Conservation (phyloP, 1,140 invertebrate species). For the Steinernema khuongi region DNA sequence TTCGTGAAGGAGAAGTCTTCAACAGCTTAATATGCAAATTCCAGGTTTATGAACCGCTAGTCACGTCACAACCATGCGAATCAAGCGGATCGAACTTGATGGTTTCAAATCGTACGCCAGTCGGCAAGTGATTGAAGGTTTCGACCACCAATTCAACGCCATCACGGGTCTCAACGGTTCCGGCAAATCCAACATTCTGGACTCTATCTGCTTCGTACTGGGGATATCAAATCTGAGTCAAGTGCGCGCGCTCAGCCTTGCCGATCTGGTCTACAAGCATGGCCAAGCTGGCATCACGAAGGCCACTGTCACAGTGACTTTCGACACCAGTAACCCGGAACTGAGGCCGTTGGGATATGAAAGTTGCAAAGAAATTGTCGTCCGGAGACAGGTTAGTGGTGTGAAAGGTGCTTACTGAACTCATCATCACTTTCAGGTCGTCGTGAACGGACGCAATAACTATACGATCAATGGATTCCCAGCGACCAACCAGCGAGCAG, state of each 20-base stretch:
- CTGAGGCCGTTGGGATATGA: conserved; percentile 87
- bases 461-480: conserved; percentile 89
- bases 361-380: conserved; percentile 80
- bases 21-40: background rate
- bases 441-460: conserved; percentile 71
- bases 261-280: conserved; percentile 93
- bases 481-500: conserved; percentile 80
- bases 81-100: conserved; percentile 87
- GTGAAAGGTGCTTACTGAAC: background rate
- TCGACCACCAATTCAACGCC: conserved; percentile 92
- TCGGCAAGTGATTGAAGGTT: conserved; percentile 82
- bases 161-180: conserved; percentile 97
- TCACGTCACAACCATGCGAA: conserved; percentile 70
- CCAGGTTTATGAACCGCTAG: background rate
- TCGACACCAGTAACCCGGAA: conserved; percentile 78
- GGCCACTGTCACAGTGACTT: conserved; percentile 88
- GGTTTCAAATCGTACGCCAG: conserved; percentile 97
- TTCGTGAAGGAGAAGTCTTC: background rate
- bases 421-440: conserved; percentile 61
- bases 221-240: conserved; percentile 80
- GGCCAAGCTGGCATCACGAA: conserved; percentile 92
- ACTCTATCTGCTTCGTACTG: conserved; percentile 93
- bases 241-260: conserved; percentile 54
- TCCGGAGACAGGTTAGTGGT: conserved; percentile 75
- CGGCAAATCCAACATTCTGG: conserved; percentile 96